Evolutionary conservation across 1,140 invertebrate genomes (phyloP), one percentile per base, ranked within the genome.

Genomic region (Akabosia matsudoensis): DNA sequence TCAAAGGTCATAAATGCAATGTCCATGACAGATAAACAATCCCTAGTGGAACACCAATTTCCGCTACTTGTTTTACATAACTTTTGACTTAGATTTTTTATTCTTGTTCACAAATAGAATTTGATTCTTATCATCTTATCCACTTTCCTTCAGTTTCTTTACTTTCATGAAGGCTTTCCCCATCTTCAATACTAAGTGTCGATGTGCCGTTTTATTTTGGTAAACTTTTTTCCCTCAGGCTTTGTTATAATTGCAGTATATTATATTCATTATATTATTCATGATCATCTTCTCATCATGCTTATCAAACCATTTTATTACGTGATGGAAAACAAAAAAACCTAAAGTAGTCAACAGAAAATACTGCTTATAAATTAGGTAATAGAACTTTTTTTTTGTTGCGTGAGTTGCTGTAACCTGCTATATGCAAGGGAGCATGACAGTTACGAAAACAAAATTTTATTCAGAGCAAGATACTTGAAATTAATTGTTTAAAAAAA

Each of bases 1-100:
- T 45, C 37, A 45, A n/a, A 51, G 13, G 54, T 61, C 54, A 24
- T 7, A 61, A 61, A 61, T 61, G 54, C 54, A 61, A n/a, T 10
- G 13, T 61, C 54, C 54, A 22, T 61, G 54, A 61, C 54, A 61
- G 54, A 51, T 13, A 51, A 51, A 51, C n/a, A 51, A 10, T n/a
- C 10, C 10, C 10, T 51, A 13, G 10, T 51, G 10, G 45, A 51
- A 51, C 10, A 10, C 45, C n/a, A 51, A 51, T 51, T 51, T 13
- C 45, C 45, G n/a, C 45, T 51, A 51, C n/a, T 51, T 51, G n/a
- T 22, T 61, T 61, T 24, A n/a, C 54, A 61, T 61, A n/a, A n/a
- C n/a, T n/a, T n/a, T 61, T 61, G n/a, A 22, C 24, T 7, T 61
- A 16, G 7, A 61, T 7, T 61, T 61, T 61, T 61, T 61, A 61